A percentile compares a stretch with the other conserved stretches of the same genome.
Evolutionary conservation across 2,113 vertebrate species (phyloP).

Genomic region (Holacanthus passer): DNA sequence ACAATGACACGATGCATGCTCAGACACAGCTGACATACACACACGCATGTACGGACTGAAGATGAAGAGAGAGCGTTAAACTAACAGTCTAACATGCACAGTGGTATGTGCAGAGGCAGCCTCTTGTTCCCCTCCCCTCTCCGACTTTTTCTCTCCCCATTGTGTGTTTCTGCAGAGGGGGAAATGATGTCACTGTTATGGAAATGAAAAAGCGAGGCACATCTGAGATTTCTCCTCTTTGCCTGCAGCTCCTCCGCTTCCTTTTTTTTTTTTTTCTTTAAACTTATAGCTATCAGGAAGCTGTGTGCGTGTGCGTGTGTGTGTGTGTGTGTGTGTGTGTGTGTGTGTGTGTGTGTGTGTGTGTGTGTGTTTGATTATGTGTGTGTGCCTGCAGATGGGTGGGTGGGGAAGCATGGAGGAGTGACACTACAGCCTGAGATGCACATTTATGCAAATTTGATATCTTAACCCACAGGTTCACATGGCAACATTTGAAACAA

Average conservation of each 20-base stretch:
- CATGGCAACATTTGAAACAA: conserved; percentile 28
- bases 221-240: conserved; percentile 48
- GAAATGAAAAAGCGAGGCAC: conserved; percentile 44
- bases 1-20: conserved; percentile 41
- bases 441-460: conserved; percentile 47
- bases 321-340: background rate
- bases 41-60: background rate
- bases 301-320: conserved; percentile 3
- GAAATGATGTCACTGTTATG: conserved; percentile 57
- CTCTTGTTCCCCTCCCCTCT: background rate
- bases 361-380: background rate
- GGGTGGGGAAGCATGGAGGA: conserved; percentile 12
- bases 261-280: background rate
- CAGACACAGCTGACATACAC: conserved; percentile 2
- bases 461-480: conserved; percentile 49
- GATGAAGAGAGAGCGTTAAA: conserved; percentile 15
- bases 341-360: background rate
- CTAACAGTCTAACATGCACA: conserved; percentile 29
- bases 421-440: conserved; percentile 29
- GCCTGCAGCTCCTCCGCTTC: conserved; percentile 34
- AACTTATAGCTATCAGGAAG: conserved; percentile 24
- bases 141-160: background rate
- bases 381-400: conserved; percentile 20
- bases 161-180: conserved; percentile 42
- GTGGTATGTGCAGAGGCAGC: background rate